A percentile compares a stretch with the other conserved stretches of the same genome.
These are phyloP conservation scores for Steinernema carpocapsae DNA, from an alignment of 2,888 invertebrate genomes.

Conservation along the genomic window DNA sequence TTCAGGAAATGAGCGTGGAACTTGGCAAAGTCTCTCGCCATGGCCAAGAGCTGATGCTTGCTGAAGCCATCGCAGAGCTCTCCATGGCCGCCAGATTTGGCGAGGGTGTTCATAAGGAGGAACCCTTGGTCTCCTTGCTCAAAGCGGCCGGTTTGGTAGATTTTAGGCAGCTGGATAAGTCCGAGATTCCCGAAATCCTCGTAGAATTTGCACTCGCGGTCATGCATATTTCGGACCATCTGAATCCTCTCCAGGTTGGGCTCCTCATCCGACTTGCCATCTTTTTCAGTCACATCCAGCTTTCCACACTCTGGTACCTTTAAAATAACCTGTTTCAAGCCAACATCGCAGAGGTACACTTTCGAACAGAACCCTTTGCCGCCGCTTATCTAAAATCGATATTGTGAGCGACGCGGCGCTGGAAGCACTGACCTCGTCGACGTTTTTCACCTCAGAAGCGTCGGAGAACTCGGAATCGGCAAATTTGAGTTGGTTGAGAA, in stretches of 20 bases:
- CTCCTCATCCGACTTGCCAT: background rate
- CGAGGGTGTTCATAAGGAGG: conserved; percentile 5
- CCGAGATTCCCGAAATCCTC: background rate
- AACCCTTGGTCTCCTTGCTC: background rate
- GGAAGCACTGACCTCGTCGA: background rate
- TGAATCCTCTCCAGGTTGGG: background rate
- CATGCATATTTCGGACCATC: no score
- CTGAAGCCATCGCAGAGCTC: background rate
- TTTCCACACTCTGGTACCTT: background rate
- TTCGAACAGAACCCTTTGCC: conserved; percentile 6
- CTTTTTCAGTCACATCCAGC: background rate
- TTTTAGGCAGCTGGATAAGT: background rate
- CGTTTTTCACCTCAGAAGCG: conserved; percentile 12
- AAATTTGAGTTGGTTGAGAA: background rate
- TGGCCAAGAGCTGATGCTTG: background rate
- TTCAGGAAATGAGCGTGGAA: background rate
- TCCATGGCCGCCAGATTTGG: background rate
- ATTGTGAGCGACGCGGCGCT: background rate
- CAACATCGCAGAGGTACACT: conserved; percentile 1
- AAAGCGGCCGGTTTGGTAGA: background rate
- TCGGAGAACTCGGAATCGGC: background rate
- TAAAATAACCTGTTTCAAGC: background rate
- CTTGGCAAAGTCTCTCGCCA: background rate
- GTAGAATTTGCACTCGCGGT: background rate
- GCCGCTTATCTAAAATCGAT: conserved; percentile 11